Evolutionary conservation across 2,113 vertebrate species (phyloP), one percentile per base, ranked within the genome.

Genomic region (Ibidorhyncha struthersii): DNA sequence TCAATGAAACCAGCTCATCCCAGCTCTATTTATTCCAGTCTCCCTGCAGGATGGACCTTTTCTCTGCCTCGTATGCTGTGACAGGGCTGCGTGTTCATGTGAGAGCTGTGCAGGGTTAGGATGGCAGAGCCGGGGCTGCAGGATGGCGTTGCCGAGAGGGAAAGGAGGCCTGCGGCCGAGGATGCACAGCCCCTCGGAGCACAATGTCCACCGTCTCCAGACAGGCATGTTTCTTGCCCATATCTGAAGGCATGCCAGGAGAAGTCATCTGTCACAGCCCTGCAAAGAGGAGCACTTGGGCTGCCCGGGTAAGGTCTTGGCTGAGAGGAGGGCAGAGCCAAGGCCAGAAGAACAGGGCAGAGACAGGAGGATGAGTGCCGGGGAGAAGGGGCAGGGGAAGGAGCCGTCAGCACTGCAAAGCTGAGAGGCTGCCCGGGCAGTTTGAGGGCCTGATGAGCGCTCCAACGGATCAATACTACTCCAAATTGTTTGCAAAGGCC

Each of bases 291-390:
- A 80, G n/a, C 0, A 1, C 38, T 87, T 41, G 3, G 50, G 45
- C 29, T 36, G 79, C 30, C 29, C 0, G 1, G n/a, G 8, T 21
- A 19, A 30, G 29, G 38, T 34, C 43, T 59, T 19, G 61, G 55
- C 69, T 49, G 23, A 45, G 49, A 41, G 14, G 62, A 30, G 3
- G 8, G 47, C 59, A 55, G 27, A 61, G 21, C 43, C 69, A 50
- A 6, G 7, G 81, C 38, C 66, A 27, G n/a, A 12, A 0, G 30
- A 73, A 34, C 2, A 0, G 21, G 3, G 2, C 30, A 3, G 41
- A 47, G 47, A 36, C 0, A 1, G 14, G 25, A 70, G 25, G 23
- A 20, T 1, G 15, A 73, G 43, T 0, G 0, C 34, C 3, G 7
- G n/a, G 30, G 50, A 82, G 23, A 85, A 50, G 30, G 15, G 21